Conservation (phyloP, 2,113 vertebrate species). For the Hippocampus guttulatus region DNA sequence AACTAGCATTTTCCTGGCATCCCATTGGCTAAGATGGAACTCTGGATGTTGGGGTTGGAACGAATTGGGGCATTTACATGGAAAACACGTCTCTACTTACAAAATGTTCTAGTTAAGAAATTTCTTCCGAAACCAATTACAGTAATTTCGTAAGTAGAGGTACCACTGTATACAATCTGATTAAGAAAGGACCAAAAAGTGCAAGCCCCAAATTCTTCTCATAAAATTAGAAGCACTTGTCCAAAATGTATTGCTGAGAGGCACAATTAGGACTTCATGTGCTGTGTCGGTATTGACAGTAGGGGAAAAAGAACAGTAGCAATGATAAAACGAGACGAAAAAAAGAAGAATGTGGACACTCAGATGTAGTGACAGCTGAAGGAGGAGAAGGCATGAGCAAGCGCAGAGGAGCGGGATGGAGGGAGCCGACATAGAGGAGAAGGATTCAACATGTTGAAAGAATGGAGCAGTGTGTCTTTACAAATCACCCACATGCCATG, state of each 20-base stretch:
- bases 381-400: conserved; percentile 5
- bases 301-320: conserved; percentile 31
- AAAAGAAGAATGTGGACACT: conserved; percentile 11
- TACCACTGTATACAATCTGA: too few species aligned
- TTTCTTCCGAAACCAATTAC: too few species aligned
- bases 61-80: too few species aligned
- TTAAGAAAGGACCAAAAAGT: neutral
- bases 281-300: conserved; percentile 56
- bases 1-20: too few species aligned
- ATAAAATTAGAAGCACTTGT: neutral
- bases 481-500: conserved; percentile 8
- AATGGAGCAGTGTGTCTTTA: conserved; percentile 12
- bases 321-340: conserved; percentile 4
- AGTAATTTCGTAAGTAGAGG: too few species aligned
- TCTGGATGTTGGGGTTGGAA: too few species aligned
- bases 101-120: too few species aligned
- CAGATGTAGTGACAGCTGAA: conserved; percentile 25
- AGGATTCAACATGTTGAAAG: conserved; percentile 10
- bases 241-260: neutral
- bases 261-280: neutral
- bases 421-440: conserved; percentile 2
- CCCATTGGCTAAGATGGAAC: too few species aligned
- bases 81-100: too few species aligned
- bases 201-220: neutral
- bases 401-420: conserved; percentile 1